These are phyloP conservation scores for Drosophila hydei DNA, from an alignment of 1,140 invertebrate species.

Conservation along the genomic window DNA sequence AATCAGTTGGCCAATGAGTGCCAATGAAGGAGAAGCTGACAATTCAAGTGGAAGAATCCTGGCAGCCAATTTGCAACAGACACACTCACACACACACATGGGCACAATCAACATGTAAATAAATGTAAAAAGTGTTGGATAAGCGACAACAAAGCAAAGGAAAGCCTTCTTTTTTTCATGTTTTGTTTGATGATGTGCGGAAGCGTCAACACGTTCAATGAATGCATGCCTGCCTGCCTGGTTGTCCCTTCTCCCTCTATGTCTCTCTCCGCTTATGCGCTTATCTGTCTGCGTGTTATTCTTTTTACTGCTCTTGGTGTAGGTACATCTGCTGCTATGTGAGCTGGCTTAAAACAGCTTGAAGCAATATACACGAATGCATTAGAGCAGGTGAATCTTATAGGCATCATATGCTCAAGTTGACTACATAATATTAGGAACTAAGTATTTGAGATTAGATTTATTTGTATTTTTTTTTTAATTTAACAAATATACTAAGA, in stretches of 20 bases:
- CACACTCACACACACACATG: constrained; percentile 13
- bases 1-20: constrained; percentile 61
- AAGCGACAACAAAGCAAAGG: constrained; percentile 35
- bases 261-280: neutral
- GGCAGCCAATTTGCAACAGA: constrained; percentile 71
- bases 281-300: constrained; percentile 1
- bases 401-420: too few relatives aligned
- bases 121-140: constrained; percentile 52
- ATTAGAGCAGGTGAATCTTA: too few relatives aligned
- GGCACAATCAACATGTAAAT: constrained; percentile 52
- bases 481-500: too few relatives aligned
- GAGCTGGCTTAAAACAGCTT: too few relatives aligned
- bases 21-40: constrained; percentile 62
- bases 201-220: constrained; percentile 45
- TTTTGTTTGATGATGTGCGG: constrained; percentile 43
- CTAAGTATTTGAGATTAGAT: too few relatives aligned
- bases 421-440: too few relatives aligned
- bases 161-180: constrained; percentile 25
- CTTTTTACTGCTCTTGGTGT: neutral
- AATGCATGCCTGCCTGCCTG: neutral
- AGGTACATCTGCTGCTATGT: neutral
- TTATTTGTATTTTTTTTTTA: too few relatives aligned
- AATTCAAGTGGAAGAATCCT: constrained; percentile 74
- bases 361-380: too few relatives aligned
- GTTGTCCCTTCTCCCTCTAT: neutral